Base-by-base conservation (phyloP, 2,888 invertebrate species). In the Imbricaverruca yamaguchii region DNA sequence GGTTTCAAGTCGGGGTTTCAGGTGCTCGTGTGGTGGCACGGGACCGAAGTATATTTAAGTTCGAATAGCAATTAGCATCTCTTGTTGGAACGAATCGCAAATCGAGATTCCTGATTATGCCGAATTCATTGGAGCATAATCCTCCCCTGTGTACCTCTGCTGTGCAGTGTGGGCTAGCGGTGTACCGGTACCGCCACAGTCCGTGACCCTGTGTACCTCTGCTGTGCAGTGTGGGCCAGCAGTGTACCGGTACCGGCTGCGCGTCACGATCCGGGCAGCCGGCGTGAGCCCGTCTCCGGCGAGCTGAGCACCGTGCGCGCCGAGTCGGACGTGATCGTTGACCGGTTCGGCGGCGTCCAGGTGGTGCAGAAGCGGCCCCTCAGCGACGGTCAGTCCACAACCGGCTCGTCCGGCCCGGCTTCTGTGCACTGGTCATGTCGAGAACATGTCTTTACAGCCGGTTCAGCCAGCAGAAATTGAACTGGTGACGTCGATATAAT, bases 341-440 rank as follows among this genome's bases (percentile, higher is more conserved):
- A 91, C 89, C 0, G 91, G 90, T 85, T 92, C 92, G 0, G 91
- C 90, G 15, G 91, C 91, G 84, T 90, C 89, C 84, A 91, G 86
- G 2, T 89, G 90, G 0, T 90, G 89, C 9, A 91, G 91, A 10
- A 91, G 87, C 0, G 89, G 87, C 85, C 91, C 91, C 86, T 91
- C 91, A 74, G 74, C 55, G 82, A 91, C 89, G 84, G 91, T 91
- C 15, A 91, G 89, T 0, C 91, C 91, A 4, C 9, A 23, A 6
- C 21, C 25, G 12, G 23, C 91, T 87, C 86, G 91, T 91, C 67
- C 91, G 91, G 25, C 23, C 9, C 1, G 7, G 13, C 10, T 21
- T 8, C 0, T n/a, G n/a, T 9, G n/a, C 15, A 18, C 61, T 15
- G 8, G 23, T 10, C 23, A 1, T 3, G 23, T 21, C 10, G 65